phyloP scores from a whole-genome alignment of 2,113 vertebrate species.

The Melanocharis versteri region DNA sequence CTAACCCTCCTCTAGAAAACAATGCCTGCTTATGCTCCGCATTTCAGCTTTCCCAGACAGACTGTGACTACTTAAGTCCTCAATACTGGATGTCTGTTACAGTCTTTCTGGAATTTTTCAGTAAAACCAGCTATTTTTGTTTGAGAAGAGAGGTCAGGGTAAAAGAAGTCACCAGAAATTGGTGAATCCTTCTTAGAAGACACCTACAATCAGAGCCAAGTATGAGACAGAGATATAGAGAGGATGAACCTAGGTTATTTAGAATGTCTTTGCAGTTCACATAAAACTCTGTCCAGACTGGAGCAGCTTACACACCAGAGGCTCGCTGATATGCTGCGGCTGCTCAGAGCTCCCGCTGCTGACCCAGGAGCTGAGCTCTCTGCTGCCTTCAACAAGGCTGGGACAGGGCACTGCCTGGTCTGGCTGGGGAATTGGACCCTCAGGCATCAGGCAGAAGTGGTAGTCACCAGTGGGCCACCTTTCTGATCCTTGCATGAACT shows the following conservation, averaged over 20 bases:
- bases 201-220: not conserved
- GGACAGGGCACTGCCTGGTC: too few species aligned
- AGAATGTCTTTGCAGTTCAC: not conserved
- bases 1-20: not conserved
- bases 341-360: not conserved
- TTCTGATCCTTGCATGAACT: not conserved
- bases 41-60: not conserved
- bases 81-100: not conserved
- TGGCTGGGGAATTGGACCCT: not conserved
- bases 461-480: not conserved
- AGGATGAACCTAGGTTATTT: not conserved
- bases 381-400: not conserved
- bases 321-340: not conserved
- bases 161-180: not conserved
- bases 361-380: not conserved
- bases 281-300: not conserved
- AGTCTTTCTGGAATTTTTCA: not conserved
- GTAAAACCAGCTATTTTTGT: not conserved
- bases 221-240: not conserved
- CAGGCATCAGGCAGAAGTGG: fast-evolving
- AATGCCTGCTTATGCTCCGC: fast-evolving
- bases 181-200: not conserved
- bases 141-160: not conserved
- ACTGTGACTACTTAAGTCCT: not conserved
- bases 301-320: not conserved